Evolutionary conservation across 2,888 invertebrate genomes (phyloP), one percentile per base, ranked within the genome.

Genomic region (Synanthedon tipuliformis): DNA sequence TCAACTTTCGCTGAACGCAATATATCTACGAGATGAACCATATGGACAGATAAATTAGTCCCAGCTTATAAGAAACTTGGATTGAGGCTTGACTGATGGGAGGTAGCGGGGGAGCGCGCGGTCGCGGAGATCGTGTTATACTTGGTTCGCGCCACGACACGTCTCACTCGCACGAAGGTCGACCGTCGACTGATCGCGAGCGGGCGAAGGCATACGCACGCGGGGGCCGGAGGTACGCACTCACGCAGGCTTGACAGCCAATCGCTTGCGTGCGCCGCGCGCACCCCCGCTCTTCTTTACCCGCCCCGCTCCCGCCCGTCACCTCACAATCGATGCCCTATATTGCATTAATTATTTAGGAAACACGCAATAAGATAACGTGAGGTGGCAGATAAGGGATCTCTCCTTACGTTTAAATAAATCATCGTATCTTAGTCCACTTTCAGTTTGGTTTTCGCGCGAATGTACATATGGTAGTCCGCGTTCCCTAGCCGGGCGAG

Each of bases 1-100:
- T 92, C 93, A 90, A 92, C 91, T 82, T 91, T 91, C 88, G 90
- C 92, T 89, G 92, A 92, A 89, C 91, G 92, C 88, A 92, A 92
- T 85, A 92, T 90, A 89, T 92, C 92, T 87, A 92, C 91, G 89
- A 92, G 92, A 88, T 93, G 93, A 90, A 93, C 93, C 93, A 93
- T 93, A 92, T 92, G 92, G 92, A 90, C 89, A 86, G 89, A 79
- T 87, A 70, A 75, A 71, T 75, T 74, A 76, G 73, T 79, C 61
- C 61, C 76, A 77, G 79, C 73, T 76, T 66, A 64, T 68, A 74
- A 72, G 61, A 65, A 81, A 80, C 72, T 71, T 71, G 55, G 55
- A 53, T 40, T 65, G 53, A 59, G 61, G 62, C 63, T 62, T 56
- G 63, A 63, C 65, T 60, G 69, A 73, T 66, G 71, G 66, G 70